Evolutionary conservation across 2,113 vertebrate genomes (phyloP).

Genomic region (Cyphomyrus discorhynchus): DNA sequence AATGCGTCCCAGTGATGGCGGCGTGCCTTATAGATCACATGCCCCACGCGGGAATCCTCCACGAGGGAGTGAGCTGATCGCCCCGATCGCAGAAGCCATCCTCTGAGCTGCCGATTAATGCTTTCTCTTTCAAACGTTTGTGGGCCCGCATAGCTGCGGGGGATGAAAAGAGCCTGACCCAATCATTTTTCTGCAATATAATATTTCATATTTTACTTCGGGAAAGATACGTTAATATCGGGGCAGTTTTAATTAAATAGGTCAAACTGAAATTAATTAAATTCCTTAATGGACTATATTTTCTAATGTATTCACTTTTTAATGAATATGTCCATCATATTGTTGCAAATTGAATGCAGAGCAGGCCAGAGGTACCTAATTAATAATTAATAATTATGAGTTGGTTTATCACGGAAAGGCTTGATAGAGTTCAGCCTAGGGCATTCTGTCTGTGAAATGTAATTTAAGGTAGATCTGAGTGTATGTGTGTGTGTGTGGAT

Average conservation of each 20-base stretch:
- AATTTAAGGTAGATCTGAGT: constrained; percentile 12
- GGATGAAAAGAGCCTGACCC: not conserved
- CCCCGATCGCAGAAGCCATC: not conserved
- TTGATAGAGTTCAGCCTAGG: constrained; percentile 18
- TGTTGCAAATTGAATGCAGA: constrained; percentile 15
- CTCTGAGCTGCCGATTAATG: not conserved
- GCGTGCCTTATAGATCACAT: not conserved
- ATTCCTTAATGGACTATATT: constrained; percentile 23
- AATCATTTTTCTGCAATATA: constrained; percentile 11
- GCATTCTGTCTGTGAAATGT: constrained; percentile 8
- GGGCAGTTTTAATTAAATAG: constrained; percentile 15
- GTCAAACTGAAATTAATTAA: constrained; percentile 24
- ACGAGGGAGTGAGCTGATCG: not conserved
- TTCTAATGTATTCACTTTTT: constrained; percentile 26
- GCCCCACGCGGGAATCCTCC: not conserved
- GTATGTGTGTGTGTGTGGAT: not conserved
- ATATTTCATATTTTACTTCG: constrained; percentile 22
- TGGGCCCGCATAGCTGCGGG: not conserved
- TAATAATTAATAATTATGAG: constrained; percentile 22
- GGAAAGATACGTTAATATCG: constrained; percentile 14
- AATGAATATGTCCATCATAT: constrained; percentile 29
- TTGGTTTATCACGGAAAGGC: constrained; percentile 15
- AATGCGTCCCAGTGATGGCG: not conserved
- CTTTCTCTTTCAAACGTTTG: not conserved
- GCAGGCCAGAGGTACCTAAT: constrained; percentile 7